A percentile compares a stretch with the other conserved stretches of the same genome.
phyloP scores from a whole-genome alignment of 2,113 vertebrate species.

The Stegastes partitus region DNA sequence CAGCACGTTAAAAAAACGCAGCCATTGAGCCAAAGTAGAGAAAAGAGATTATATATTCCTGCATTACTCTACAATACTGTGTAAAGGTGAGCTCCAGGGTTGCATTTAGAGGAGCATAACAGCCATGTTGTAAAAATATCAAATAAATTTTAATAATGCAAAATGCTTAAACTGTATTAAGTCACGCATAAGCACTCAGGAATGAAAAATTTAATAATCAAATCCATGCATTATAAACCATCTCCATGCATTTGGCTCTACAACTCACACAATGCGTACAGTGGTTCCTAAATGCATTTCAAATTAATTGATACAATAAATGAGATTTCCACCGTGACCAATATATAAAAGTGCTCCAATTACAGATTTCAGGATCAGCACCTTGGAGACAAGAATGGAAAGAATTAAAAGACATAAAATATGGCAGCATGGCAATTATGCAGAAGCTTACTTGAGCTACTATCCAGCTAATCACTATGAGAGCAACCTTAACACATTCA shows the following conservation, averaged over 20 bases:
- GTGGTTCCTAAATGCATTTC: conserved; percentile 14
- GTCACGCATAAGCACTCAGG: conserved; percentile 43
- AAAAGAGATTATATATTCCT: too few relatives aligned
- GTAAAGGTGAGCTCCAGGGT: neutral
- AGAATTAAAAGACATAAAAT: neutral
- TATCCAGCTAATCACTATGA: neutral
- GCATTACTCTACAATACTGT: neutral
- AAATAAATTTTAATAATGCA: conserved; percentile 63
- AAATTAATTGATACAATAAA: conserved; percentile 16
- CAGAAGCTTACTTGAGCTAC: neutral
- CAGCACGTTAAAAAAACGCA: neutral
- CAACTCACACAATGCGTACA: conserved; percentile 2
- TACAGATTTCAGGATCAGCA: conserved; percentile 2
- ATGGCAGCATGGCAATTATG: neutral
- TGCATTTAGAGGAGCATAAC: conserved; percentile 3
- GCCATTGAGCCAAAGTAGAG: neutral
- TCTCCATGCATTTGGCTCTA: neutral
- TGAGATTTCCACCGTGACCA: neutral
- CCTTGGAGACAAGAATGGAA: neutral
- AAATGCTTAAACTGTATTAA: conserved; percentile 35
- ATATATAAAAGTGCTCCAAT: neutral
- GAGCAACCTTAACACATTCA: neutral
- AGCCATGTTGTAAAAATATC: conserved; percentile 34
- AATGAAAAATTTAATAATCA: conserved; percentile 57
- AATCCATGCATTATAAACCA: conserved; percentile 59